Base-by-base conservation (phyloP, 1,140 invertebrate species). In the Drosophila pseudoobscura region DNA sequence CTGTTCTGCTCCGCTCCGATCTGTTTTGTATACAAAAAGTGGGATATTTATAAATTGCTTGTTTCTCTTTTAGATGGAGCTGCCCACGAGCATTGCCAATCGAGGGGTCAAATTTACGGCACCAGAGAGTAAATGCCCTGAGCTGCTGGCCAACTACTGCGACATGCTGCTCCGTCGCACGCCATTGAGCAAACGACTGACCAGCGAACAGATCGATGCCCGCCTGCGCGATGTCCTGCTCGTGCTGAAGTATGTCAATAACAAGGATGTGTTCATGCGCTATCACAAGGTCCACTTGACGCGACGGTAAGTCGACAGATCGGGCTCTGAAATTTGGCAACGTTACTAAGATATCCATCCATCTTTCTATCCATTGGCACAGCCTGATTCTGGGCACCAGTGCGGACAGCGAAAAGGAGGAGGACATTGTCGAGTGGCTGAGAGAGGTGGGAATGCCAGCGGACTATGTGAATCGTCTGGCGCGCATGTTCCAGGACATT, bases 221-320 rank as follows among this genome's bases (percentile, higher is more conserved):
- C 95, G 98, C 91, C 93, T 99, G 46, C 95, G 94, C 91, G 97
- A 99, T 94, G 97, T 99, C 65, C 92, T 99, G 58, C 92, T 99
- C 87, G 98, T 99, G 45, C 93, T 99, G 49, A 99, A 99, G 92
- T 99, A 99, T 93, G 98, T 99, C 52, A 97, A 98, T 91, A 99
- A 99, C 92, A 99, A 99, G 92, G 99, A 99, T 94, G 98, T 99
- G 6, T 99, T 99, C 91, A 99, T 99, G 98, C 94, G 98, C 68
- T 99, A 99, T 92, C 98, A 99, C 92, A 99, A 99, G 92, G 98
- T 98, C 43, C 98, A 99, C 93, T 94, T 99, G 74, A 99, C 98
- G 24, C 93, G 99, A 78, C 94, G 99, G 78, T 94, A 97, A 57
- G 98, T 57, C 17, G 1, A 11, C 6, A 22, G 2, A 44, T 11